Percentiles rank a stretch among this genome's conserved stretches.
Evolutionary conservation across 2,797 vertebrate species (phyloP).

Genomic region (Sardinella longiceps): DNA sequence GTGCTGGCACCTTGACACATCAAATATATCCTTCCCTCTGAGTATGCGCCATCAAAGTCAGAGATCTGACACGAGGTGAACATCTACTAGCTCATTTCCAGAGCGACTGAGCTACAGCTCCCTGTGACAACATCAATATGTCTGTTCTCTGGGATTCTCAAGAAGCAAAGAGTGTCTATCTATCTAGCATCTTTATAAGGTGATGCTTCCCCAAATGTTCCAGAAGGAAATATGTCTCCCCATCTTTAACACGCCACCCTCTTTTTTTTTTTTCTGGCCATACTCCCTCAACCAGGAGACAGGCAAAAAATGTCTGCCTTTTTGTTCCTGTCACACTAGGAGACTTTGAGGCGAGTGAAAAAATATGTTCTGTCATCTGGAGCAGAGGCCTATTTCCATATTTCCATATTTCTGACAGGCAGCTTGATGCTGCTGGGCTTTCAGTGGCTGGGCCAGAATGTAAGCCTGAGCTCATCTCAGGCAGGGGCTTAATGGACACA

Average conservation of each 20-base stretch:
- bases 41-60: not conserved
- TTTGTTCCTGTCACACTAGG: not conserved
- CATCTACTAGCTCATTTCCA: not conserved
- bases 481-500: not conserved
- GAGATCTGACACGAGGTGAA: not conserved
- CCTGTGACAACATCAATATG: not conserved
- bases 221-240: not conserved
- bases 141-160: not conserved
- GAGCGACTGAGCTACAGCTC: not conserved
- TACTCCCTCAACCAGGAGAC: not conserved
- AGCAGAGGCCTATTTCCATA: not conserved
- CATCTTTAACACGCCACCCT: not conserved
- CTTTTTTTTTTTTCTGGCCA: not conserved
- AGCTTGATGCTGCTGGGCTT: not conserved
- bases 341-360: not conserved
- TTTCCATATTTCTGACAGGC: slow-evolving; percentile 13
- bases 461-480: not conserved
- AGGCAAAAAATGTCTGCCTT: not conserved
- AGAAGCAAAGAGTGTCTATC: not conserved
- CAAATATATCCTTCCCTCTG: not conserved
- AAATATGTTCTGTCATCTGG: not conserved
- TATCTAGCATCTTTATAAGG: not conserved
- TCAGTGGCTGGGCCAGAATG: not conserved
- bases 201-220: not conserved
- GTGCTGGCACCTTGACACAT: not conserved